Conservation (phyloP, 1,140 invertebrate species). For the Hormaphis cornu region DNA sequence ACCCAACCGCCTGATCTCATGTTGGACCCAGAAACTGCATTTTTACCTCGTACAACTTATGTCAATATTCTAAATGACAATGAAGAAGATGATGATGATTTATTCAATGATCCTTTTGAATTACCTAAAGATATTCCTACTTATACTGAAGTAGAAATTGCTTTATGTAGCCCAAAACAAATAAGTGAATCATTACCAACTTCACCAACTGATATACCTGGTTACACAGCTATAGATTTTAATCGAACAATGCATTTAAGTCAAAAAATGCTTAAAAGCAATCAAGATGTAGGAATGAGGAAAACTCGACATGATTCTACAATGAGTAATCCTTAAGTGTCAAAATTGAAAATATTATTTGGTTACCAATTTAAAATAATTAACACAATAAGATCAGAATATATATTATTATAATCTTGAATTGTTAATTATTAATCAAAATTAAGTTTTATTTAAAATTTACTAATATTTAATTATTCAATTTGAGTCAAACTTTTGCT, state of each 20-base stretch:
- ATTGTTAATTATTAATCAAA: no score
- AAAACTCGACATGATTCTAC: constrained; percentile 57
- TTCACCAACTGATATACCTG: constrained; percentile 48
- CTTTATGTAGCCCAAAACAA: constrained; percentile 41
- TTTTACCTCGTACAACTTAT: not conserved
- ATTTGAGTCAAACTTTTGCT: no score
- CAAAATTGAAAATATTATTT: not conserved
- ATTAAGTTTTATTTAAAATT: no score
- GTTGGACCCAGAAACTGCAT: constrained; percentile 10
- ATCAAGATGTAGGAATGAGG: constrained; percentile 49
- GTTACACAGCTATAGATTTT: constrained; percentile 89
- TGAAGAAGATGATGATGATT: constrained; percentile 4
- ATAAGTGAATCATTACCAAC: constrained; percentile 44
- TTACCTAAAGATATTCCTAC: constrained; percentile 55
- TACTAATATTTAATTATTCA: no score
- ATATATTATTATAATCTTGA: no score
- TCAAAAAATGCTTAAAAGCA: constrained; percentile 47
- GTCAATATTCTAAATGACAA: not conserved
- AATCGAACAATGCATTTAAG: constrained; percentile 82
- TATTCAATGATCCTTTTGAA: not conserved
- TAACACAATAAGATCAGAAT: no score
- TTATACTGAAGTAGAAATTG: constrained; percentile 36
- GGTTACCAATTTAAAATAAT: not conserved
- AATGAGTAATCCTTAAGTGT: constrained; percentile 2
- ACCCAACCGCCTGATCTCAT: constrained; percentile 17